These are phyloP conservation scores for Oryzias celebensis DNA, from an alignment of 2,113 vertebrate genomes.

Conservation along the genomic window DNA sequence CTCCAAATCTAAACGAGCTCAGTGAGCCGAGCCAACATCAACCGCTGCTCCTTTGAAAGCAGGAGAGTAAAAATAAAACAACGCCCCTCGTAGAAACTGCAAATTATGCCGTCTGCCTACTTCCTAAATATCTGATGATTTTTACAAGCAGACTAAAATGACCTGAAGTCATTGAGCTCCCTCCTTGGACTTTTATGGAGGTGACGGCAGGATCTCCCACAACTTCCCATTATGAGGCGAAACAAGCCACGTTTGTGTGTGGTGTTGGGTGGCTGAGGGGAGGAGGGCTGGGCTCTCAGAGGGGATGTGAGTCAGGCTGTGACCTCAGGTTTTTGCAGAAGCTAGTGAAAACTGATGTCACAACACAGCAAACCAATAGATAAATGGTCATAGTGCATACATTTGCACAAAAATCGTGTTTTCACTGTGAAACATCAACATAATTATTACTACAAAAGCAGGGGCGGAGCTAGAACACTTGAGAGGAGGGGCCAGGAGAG, in stretches of 20 bases:
- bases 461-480: not conserved
- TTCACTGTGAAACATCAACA: not conserved
- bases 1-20: conserved; percentile 64
- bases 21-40: conserved; percentile 64
- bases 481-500: no score
- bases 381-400: conserved; percentile 17
- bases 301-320: conserved; percentile 43
- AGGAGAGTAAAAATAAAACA: conserved; percentile 66
- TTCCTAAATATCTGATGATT: conserved; percentile 71
- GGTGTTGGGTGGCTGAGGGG: conserved; percentile 20
- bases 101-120: conserved; percentile 64
- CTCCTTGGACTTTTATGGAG: conserved; percentile 65
- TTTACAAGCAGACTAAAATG: conserved; percentile 71
- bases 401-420: conserved; percentile 1
- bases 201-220: conserved; percentile 69
- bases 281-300: conserved; percentile 29
- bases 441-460: not conserved
- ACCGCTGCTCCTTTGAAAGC: conserved; percentile 58
- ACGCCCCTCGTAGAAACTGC: conserved; percentile 61
- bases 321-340: conserved; percentile 26
- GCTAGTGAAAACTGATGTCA: conserved; percentile 35
- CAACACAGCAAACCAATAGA: conserved; percentile 28
- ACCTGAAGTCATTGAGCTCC: conserved; percentile 50
- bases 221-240: conserved; percentile 49
- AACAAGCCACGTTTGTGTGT: conserved; percentile 68